Evolutionary conservation across 2,113 vertebrate genomes (phyloP).

Genomic region (Tenebrosternarchus preto): DNA sequence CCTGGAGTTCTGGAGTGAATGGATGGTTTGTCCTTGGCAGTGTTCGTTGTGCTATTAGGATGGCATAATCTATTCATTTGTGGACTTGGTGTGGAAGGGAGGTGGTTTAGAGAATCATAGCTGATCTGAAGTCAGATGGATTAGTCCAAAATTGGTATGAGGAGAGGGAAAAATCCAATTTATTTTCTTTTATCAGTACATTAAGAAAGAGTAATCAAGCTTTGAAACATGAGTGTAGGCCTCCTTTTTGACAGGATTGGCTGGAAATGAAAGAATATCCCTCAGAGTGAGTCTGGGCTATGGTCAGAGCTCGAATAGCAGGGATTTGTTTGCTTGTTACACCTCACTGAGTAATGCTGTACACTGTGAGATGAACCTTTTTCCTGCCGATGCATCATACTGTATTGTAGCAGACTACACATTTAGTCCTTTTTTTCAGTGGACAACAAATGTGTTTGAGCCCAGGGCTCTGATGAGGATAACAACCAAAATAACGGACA

Average conservation of each 20-base stretch:
- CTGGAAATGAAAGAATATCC: constrained; percentile 3
- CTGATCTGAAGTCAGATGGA: constrained; percentile 17
- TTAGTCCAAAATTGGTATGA: constrained; percentile 15
- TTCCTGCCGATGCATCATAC: background rate
- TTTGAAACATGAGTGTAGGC: constrained; percentile 6
- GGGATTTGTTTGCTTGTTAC: constrained; percentile 17
- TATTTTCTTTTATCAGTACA: constrained; percentile 24
- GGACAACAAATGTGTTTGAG: background rate
- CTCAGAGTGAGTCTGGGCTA: background rate
- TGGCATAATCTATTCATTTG: constrained; percentile 15
- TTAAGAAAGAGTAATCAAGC: constrained; percentile 23
- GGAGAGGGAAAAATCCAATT: constrained; percentile 7
- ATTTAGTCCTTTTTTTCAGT: background rate
- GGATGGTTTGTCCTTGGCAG: constrained; percentile 1
- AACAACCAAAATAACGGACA: constrained; percentile 7
- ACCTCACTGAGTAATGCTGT: background rate
- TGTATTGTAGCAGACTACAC: background rate
- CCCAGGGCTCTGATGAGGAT: background rate
- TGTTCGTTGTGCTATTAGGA: background rate
- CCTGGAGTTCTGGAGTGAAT: background rate
- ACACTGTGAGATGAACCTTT: constrained; percentile 9
- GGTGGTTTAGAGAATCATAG: background rate
- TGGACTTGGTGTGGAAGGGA: background rate
- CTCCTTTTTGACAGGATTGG: constrained; percentile 20
- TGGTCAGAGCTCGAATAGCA: background rate